Evolutionary conservation across 2,797 vertebrate species (phyloP), one percentile per base, ranked within the genome.

Genomic region (Cynodonichthys magdalenae): DNA sequence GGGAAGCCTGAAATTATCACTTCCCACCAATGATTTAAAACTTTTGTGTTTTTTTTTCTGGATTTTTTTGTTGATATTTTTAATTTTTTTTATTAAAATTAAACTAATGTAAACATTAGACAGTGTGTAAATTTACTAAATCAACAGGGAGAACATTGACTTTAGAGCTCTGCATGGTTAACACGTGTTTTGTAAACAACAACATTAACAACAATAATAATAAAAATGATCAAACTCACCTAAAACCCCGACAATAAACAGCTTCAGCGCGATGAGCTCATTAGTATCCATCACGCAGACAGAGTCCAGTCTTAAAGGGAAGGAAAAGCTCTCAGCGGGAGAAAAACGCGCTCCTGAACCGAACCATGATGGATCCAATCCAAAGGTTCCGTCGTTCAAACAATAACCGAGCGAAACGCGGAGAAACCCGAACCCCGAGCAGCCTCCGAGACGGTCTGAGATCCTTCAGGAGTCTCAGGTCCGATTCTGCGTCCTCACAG

Each of bases 221-320:
- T 18, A 42, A 29, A 45, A 42, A 15, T 12, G 0, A 12, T 18
- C 39, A 9, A 5, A 3, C 92, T 92, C 69, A 93, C 92, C 89
- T 51, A 91, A 69, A 75, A 92, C 63, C 53, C 84, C 85, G 46
- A 90, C 56, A 54, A 87, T 50, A 64, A 89, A 91, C 90, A 93
- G 87, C 92, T 92, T 90, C 45, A 91, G 60, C 17, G 77, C 77
- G 27, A 67, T 56, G 45, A 77, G 56, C 55, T 67, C 84, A 80
- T 91, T 81, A 82, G 81, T 79, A 85, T 92, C 91, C 92, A 93
- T 93, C 87, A 80, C 84, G 83, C 75, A 74, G 79, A 12, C 29
- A 71, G 67, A 64, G 83, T 72, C 78, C 74, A 59, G 56, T 44
- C 71, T 29, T 57, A 64, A 60, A 63, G 57, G 45, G 59, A 70